Conservation (phyloP, 2,888 invertebrate species). For the Dasysyrphus tricinctus region DNA sequence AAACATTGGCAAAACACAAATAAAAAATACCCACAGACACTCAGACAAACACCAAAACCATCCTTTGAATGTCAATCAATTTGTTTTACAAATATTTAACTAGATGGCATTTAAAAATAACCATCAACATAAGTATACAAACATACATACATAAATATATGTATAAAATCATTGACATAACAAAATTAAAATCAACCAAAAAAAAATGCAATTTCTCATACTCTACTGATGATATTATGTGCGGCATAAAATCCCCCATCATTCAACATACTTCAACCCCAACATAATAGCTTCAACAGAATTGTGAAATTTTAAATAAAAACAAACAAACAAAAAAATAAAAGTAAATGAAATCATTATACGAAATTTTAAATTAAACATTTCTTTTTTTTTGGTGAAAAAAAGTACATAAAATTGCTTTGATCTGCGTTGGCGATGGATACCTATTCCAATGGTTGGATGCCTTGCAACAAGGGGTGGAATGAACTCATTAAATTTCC, state of each 20-base stretch:
- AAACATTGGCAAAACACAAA: neutral
- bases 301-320: conserved; percentile 25
- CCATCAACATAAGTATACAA: neutral
- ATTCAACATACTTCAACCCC: neutral
- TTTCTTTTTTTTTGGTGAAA: neutral
- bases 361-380: conserved; percentile 14
- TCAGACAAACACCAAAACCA: conserved; percentile 14
- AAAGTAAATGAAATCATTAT: conserved; percentile 15
- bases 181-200: conserved; percentile 31
- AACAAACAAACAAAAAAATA: neutral
- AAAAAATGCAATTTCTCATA: conserved; percentile 14
- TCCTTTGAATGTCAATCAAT: conserved; percentile 72
- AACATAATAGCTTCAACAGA: conserved; percentile 13
- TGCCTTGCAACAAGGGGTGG: conserved; percentile 66
- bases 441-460: conserved; percentile 40
- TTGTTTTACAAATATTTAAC: conserved; percentile 68
- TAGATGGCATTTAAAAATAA: conserved; percentile 16
- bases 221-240: conserved; percentile 47
- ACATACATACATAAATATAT: neutral
- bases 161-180: conserved; percentile 31
- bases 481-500: conserved; percentile 67
- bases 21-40: neutral
- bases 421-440: conserved; percentile 36
- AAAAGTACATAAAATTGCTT: conserved; percentile 24
- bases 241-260: neutral